These are phyloP conservation scores for Platycnemis pennipes DNA, from an alignment of 2,888 invertebrate genomes.

Conservation along the genomic window DNA sequence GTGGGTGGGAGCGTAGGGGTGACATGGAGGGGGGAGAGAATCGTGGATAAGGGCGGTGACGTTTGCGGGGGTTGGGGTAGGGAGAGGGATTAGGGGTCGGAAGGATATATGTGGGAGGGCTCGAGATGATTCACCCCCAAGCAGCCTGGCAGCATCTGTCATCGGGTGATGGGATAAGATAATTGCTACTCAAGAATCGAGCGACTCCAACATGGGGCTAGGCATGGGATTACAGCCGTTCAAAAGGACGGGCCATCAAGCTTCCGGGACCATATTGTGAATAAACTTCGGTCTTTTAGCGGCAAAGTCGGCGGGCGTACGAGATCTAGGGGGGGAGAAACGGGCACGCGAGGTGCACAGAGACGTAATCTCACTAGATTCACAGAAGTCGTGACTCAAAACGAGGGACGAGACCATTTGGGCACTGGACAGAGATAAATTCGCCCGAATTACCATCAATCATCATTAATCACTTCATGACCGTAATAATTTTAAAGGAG, in stretches of 20 bases:
- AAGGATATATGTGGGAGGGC: neutral
- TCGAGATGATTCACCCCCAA: neutral
- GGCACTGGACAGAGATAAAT: neutral
- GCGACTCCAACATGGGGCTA: neutral
- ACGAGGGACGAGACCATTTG: neutral
- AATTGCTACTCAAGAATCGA: slow-evolving; percentile 28
- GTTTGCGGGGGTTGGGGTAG: neutral
- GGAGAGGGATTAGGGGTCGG: neutral
- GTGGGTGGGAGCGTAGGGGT: neutral
- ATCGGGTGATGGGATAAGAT: slow-evolving; percentile 29
- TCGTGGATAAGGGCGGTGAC: neutral
- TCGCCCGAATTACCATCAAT: neutral
- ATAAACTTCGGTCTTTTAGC: neutral
- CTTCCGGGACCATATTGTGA: neutral
- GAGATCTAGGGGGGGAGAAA: neutral
- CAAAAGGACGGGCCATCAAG: neutral
- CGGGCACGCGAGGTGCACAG: neutral
- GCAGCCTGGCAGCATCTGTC: neutral
- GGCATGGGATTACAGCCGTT: neutral
- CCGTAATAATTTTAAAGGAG: neutral
- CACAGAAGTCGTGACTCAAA: neutral
- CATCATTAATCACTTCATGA: neutral
- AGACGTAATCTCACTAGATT: neutral
- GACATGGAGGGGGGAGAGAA: neutral
- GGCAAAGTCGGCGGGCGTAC: neutral